These are phyloP conservation scores for Dascillus cervinus DNA, from an alignment of 2,888 invertebrate genomes.

Conservation along the genomic window DNA sequence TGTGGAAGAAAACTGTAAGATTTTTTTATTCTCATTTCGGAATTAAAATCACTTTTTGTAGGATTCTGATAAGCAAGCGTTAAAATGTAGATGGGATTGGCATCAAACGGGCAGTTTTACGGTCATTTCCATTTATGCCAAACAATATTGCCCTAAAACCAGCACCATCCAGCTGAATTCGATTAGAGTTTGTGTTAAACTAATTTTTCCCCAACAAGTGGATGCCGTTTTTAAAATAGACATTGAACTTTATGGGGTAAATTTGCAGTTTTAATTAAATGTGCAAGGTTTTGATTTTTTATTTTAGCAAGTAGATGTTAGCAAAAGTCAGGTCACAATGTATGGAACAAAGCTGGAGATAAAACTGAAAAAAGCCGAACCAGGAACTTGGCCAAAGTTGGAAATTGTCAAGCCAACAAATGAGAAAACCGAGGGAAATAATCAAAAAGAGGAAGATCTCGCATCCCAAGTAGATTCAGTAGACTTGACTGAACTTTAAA, in stretches of 20 bases:
- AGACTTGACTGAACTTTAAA: conserved; percentile 63
- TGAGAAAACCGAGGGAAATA: conserved; percentile 13
- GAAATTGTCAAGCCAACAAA: conserved; percentile 49
- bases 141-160: conserved; percentile 72
- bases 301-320: conserved; percentile 68
- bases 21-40: no score
- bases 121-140: conserved; percentile 83
- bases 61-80: not conserved
- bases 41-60: not conserved
- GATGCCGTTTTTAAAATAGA: conserved; percentile 67
- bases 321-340: conserved; percentile 67
- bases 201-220: conserved; percentile 71
- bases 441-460: conserved; percentile 39
- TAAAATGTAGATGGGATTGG: conserved; percentile 86
- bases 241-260: conserved; percentile 75
- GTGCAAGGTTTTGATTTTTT: conserved; percentile 12
- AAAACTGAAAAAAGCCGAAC: conserved; percentile 78
- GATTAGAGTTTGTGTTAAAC: conserved; percentile 63
- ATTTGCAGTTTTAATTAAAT: conserved; percentile 24
- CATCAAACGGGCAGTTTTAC: conserved; percentile 85
- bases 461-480: conserved; percentile 54
- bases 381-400: conserved; percentile 73
- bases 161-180: conserved; percentile 78
- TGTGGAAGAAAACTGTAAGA: conserved; percentile 71
- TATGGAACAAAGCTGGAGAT: conserved; percentile 88